Base-by-base conservation (phyloP, 2,888 invertebrate genomes). In the Notodonta ziczac region DNA sequence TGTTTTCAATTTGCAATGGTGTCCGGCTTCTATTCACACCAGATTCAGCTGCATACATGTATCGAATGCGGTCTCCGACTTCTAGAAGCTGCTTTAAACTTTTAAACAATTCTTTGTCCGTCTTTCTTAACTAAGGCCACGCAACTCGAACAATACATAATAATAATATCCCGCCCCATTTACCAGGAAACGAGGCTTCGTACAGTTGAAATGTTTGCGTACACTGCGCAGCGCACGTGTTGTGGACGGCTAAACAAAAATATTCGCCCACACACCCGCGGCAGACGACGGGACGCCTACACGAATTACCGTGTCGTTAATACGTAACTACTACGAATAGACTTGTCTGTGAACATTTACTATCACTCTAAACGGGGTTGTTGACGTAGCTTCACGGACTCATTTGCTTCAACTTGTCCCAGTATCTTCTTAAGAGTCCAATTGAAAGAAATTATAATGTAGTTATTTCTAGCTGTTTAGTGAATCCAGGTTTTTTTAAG, bases 221-320 rank as follows among this genome's bases (percentile, higher is more conserved):
- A 54, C 55, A 59, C 52, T 51, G 52, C 42, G 51, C 57, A 55
- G n/a, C 35, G 66, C 71, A 69, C 73, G 74, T 71, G 71, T 64
- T 46, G 59, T 60, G 62, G 65, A 62, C 71, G 59, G 62, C 56
- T 60, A 63, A 67, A 74, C 68, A 72, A 74, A 74, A 74, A 74
- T 74, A 73, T 63, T 70, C 75, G 73, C 74, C 73, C 75, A 72
- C 73, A 67, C 73, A 63, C 61, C 16, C 61, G 61, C 58, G 67
- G 66, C 72, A 75, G 75, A 74, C 74, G 57, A 63, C 56, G 55
- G 60, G 75, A 73, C 75, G 75, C 75, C 73, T 60, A 75, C 73
- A 58, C 53, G 59, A 57, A 56, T 59, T 56, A 62, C 67, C 60
- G 57, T 60, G 63, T 53, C 63, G 66, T 62, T 64, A 59, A 13